Evolutionary conservation across 2,888 invertebrate genomes (phyloP), one percentile per base, ranked within the genome.

Genomic region (Eudemis profundana): DNA sequence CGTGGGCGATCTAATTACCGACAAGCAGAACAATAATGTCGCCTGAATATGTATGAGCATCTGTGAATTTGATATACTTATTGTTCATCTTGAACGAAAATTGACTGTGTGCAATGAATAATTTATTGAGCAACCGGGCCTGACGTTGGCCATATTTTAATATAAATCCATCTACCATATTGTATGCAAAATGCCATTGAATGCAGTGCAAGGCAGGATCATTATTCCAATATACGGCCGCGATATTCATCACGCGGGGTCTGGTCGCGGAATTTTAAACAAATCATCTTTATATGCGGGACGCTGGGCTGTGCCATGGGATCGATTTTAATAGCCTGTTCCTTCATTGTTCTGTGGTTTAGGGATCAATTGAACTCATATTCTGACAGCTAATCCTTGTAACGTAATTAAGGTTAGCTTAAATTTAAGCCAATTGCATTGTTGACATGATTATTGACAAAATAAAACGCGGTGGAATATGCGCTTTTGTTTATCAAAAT

Each of bases 111-210:
- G 86, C 85, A 84, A 89, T 91, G 90, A 91, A 92, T 92, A 87
- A 91, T 92, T 90, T 90, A 91, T 91, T 81, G 79, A 86, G 84
- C 88, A 89, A 88, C 89, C 87, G 84, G 83, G 81, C 84, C 84
- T 91, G 90, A 90, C 89, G 87, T 88, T 87, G 75, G 86, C 87
- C 89, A 91, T 92, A 90, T 90, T 89, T 91, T 90, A 91, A 90
- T 92, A 91, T 90, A 90, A 90, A 92, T 89, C 89, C 90, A 89
- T 92, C 90, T 85, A 86, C 85, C 87, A 89, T 90, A 92, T 92
- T 92, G 92, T 92, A 92, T 91, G 91, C 91, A 91, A 92, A 92
- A 91, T 90, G 84, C 88, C 87, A 91, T 92, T 91, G 90, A 92
- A 92, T 89, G 85, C 91, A 83, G 89, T 88, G 87, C 89, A 87